Conservation (phyloP, 2,797 vertebrate species). For the Typhlichthys subterraneus region DNA sequence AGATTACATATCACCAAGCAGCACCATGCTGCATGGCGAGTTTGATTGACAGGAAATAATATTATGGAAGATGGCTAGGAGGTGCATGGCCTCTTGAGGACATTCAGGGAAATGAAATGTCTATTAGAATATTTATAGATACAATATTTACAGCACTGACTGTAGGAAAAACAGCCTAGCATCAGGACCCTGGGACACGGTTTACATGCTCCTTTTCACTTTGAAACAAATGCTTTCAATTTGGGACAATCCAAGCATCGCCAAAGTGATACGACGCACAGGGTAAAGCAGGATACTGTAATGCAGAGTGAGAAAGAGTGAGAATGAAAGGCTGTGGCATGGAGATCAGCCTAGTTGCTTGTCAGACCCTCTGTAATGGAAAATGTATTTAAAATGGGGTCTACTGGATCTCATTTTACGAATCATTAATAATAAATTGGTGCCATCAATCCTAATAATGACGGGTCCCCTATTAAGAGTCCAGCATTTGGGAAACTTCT, state of each 20-base stretch:
- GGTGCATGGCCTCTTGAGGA: slow-evolving; percentile 18
- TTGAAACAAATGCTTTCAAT: slow-evolving; percentile 75
- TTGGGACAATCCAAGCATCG: slow-evolving; percentile 71
- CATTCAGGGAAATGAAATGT: slow-evolving; percentile 30
- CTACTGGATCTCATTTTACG: slow-evolving; percentile 86
- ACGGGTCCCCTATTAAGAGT: slow-evolving; percentile 75
- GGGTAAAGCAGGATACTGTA: slow-evolving; percentile 48
- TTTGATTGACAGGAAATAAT: slow-evolving; percentile 52
- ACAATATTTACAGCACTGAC: slow-evolving; percentile 27
- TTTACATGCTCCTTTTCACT: slow-evolving; percentile 52
- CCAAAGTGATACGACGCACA: slow-evolving; percentile 63
- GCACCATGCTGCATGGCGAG: slow-evolving; percentile 16
- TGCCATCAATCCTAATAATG: slow-evolving; percentile 84
- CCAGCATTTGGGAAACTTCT: slow-evolving; percentile 75
- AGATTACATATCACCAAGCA: slow-evolving; percentile 28
- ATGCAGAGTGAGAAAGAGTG: slow-evolving; percentile 48
- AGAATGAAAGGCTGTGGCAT: slow-evolving; percentile 56
- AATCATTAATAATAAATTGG: slow-evolving; percentile 88
- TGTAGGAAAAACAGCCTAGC: slow-evolving; percentile 58
- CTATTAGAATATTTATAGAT: slow-evolving; percentile 36
- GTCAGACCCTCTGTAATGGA: slow-evolving; percentile 78
- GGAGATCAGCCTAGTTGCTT: slow-evolving; percentile 71
- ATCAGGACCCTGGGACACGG: slow-evolving; percentile 38
- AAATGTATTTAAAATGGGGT: slow-evolving; percentile 85
- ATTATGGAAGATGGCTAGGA: slow-evolving; percentile 44